Base-by-base conservation (phyloP, 2,113 vertebrate species). In the Hydrolagus affinis region DNA sequence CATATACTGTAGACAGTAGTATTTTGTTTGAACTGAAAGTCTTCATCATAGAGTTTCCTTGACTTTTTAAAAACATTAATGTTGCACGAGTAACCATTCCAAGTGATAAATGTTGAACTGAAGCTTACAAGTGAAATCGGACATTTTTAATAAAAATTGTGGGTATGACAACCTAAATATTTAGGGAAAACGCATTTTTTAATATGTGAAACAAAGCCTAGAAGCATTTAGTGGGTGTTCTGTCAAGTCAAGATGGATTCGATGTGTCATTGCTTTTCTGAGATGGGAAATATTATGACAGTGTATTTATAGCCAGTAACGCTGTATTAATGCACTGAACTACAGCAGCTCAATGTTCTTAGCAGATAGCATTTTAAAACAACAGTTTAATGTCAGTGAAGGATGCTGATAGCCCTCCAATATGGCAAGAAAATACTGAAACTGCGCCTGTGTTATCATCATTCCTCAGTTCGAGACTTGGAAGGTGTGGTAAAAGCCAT, bases 321-420 rank as follows among this genome's bases (percentile, higher is more conserved):
- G 25, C 25, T 66, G 25, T 66, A 68, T 66, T 56, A 70, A 56
- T 56, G 23, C 23, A 11, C n/a, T 89, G 87, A 88, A 75, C 88
- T 87, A 87, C 85, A 87, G 86, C 86, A 30, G 85, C 17, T 85
- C 70, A 85, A 86, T 14, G 19, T 21, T 44, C 73, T 57, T 69
- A 76, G 80, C 86, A 91, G 90, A 93, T 89, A 90, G 88, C 91
- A 90, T 91, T 92, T 92, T 91, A 88, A 91, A 93, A 88, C 89
- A 91, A 88, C 30, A 72, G 70, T 72, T 86, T 90, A 86, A 85
- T 91, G 92, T 44, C 93, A 94, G 87, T 94, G 91, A 94, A 77
- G 88, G 91, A 95, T 94, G 88, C 85, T 86, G 86, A 68, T 88
- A 89, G 90, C 89, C 92, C 92, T 91, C 92, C 93, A 90, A 89